Percentiles rank a stretch among this genome's conserved stretches.
phyloP scores from a whole-genome alignment of 2,797 vertebrate genomes.

The Sphenopsis melanotis region DNA sequence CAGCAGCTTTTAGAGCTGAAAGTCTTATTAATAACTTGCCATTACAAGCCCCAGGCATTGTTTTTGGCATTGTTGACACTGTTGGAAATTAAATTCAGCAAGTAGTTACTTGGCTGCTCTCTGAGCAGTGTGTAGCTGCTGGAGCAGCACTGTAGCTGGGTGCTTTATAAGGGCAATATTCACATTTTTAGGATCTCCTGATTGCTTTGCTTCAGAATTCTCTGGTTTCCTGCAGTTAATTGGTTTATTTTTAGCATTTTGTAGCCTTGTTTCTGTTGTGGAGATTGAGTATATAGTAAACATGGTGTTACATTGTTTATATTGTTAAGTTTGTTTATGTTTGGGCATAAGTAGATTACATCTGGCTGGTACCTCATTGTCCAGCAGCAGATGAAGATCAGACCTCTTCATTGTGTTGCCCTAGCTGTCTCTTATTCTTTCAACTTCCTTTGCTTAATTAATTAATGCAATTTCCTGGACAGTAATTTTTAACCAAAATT shows the following conservation, averaged over 20 bases:
- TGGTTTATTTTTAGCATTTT: not conserved
- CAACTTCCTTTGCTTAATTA: not conserved
- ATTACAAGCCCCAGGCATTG: not conserved
- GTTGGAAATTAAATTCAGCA: not conserved
- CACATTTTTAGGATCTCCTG: not conserved
- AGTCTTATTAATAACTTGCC: not conserved
- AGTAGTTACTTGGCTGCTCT: not conserved
- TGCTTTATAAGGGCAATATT: not conserved
- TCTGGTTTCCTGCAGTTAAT: not conserved
- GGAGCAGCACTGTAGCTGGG: not conserved
- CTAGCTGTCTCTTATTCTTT: not conserved
- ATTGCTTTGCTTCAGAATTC: not conserved
- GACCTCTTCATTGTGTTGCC: not conserved
- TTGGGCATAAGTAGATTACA: not conserved
- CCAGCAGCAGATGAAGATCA: not conserved
- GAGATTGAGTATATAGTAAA: not conserved
- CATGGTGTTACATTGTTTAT: not conserved
- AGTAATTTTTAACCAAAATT: not conserved
- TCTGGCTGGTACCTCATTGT: not conserved
- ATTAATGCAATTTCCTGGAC: not conserved
- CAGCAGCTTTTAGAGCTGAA: not conserved
- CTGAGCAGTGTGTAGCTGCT: not conserved
- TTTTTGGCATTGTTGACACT: not conserved
- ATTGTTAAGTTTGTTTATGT: not conserved
- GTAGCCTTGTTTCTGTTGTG: not conserved